phyloP scores from a whole-genome alignment of 2,888 invertebrate genomes.

The Mantis religiosa region DNA sequence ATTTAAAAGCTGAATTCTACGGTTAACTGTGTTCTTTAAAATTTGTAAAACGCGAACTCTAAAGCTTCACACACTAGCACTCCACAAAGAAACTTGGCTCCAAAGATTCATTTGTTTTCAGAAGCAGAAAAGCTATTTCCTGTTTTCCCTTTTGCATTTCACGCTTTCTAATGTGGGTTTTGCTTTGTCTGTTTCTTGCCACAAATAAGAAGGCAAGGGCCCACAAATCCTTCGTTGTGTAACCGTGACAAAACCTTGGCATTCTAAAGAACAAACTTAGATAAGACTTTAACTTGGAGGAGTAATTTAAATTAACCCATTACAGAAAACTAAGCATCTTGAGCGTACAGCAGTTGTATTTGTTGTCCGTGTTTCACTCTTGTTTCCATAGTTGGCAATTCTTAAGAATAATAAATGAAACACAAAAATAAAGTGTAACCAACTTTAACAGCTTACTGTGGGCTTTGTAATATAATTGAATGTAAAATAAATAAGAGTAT shows the following conservation, averaged over 20 bases:
- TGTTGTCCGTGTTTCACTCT: not conserved
- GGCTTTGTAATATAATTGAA: too few relatives aligned
- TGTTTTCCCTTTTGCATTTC: not conserved
- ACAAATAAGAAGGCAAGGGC: not conserved
- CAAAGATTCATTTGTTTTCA: not conserved
- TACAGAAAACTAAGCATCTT: not conserved
- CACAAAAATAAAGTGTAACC: too few relatives aligned
- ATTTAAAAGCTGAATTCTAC: too few relatives aligned
- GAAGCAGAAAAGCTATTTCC: not conserved
- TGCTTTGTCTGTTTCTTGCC: not conserved
- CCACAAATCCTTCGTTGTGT: not conserved
- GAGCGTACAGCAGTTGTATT: not conserved
- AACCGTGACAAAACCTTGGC: not conserved
- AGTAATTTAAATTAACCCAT: not conserved
- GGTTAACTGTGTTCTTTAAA: too few relatives aligned
- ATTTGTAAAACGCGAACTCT: not conserved
- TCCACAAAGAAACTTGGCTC: not conserved
- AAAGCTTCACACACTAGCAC: not conserved
- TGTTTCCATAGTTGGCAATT: not conserved
- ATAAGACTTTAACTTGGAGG: not conserved
- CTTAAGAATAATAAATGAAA: not conserved
- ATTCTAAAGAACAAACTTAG: not conserved
- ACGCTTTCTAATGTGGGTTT: not conserved
- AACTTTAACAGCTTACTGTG: too few relatives aligned
- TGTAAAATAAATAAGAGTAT: too few relatives aligned